These are phyloP conservation scores for Antrozous pallidus DNA, from an alignment of 2,797 vertebrate genomes.

Conservation along the genomic window DNA sequence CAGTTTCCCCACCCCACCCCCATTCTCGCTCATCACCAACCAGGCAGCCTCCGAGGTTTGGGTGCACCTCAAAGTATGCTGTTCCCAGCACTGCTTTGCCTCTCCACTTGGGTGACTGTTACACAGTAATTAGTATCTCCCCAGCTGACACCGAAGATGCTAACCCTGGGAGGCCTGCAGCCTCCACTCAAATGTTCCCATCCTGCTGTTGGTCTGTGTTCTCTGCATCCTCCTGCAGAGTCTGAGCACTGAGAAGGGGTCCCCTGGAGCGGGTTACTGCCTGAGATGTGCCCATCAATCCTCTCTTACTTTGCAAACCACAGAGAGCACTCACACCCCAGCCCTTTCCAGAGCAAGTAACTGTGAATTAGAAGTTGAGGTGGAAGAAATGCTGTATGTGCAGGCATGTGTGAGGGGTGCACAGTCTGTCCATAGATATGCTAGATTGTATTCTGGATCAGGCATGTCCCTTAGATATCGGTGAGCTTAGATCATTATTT, in stretches of 20 bases:
- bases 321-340: neutral
- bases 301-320: neutral
- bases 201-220: neutral
- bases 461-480: neutral
- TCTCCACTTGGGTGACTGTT: neutral
- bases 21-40: neutral
- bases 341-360: neutral
- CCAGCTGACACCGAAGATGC: neutral
- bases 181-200: neutral
- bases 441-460: neutral
- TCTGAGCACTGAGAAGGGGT: neutral
- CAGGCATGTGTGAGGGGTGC: neutral
- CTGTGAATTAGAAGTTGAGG: neutral
- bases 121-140: neutral
- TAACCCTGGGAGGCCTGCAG: neutral
- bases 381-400: neutral
- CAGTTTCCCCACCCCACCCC: neutral
- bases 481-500: neutral
- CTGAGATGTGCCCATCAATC: fast-evolving
- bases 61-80: too few relatives aligned
- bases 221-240: neutral
- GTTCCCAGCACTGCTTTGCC: neutral
- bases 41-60: neutral
- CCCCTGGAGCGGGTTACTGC: fast-evolving
- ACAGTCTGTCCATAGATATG: too few relatives aligned